Base-by-base conservation (phyloP, 2,113 vertebrate species). In the Hirundichthys speculiger region DNA sequence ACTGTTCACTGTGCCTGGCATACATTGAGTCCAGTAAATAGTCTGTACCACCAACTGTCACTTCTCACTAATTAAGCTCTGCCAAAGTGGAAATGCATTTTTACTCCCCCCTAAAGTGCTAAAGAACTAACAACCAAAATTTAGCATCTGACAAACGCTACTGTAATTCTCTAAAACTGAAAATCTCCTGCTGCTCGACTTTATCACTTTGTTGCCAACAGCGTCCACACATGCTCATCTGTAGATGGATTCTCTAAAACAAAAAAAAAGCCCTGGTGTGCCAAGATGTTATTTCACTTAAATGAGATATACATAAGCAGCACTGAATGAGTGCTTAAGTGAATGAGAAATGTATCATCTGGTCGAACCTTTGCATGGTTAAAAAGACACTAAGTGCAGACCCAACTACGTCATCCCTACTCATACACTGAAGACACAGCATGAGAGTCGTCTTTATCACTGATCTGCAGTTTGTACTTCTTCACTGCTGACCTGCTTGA, bases 401-500 rank as follows among this genome's bases (percentile, higher is more conserved):
- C n/a, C n/a, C n/a, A 72, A 38, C 41, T 7, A 52, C 15, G 18
- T 61, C 64, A 47, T 34, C 4, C 4, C 0, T 11, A 54, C 10
- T 41, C 48, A 54, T 40, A 54, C 27, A 11, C 30, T 34, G 3
- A 2, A 67, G 55, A 25, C 53, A 13, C 18, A 1, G 7, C 24
- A 1, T 0, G 0, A 13, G 24, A 43, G 30, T 38, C 38, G 5
- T 11, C 18, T 25, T 39, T 25, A 46, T 27, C 34, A 3, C 49
- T 41, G 30, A 60, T 40, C 52, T 55, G 52, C 46, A 30, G 46
- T 53, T 60, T 34, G 18, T 41, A 40, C 46, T 53, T 50, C 60
- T 25, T 42, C n/a, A n/a, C 15, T 0, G 21, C 57, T 51, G 65
- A 65, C 62, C 62, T 60, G 57, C 53, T 75, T 68, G 49, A 73